Conservation (phyloP, 23 tunicate species). For the Phallusia fumigata region DNA sequence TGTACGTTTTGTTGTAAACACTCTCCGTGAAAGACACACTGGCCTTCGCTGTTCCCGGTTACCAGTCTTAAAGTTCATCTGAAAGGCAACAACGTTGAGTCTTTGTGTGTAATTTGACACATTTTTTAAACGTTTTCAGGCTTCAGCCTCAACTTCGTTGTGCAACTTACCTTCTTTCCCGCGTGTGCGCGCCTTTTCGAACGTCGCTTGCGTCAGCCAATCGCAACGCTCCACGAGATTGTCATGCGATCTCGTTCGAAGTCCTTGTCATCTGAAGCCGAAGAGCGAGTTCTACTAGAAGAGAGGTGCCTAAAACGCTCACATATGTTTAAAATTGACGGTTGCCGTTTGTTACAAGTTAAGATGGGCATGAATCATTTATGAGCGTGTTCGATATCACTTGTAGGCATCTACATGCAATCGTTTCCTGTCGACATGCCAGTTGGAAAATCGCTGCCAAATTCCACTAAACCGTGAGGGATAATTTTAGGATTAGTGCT, state of each 20-base stretch:
- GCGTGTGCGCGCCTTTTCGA: slow-evolving; percentile 26
- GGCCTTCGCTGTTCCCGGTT: no score
- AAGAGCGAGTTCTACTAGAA: not conserved
- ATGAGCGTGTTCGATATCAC: not conserved
- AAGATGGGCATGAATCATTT: not conserved
- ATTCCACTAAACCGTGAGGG: no score
- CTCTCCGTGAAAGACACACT: no score
- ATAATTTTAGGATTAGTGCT: no score
- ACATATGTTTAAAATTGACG: not conserved
- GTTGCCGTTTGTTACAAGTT: not conserved
- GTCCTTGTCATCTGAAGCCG: not conserved
- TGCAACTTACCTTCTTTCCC: slow-evolving; percentile 33
- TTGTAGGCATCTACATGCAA: no score
- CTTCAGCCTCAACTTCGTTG: slow-evolving; percentile 12
- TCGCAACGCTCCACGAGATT: not conserved
- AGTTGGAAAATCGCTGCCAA: no score
- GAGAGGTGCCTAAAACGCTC: not conserved
- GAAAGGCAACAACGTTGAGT: no score
- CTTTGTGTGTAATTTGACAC: no score
- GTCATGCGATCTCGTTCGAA: not conserved
- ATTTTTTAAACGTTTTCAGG: slow-evolving; percentile 8
- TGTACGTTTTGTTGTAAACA: no score
- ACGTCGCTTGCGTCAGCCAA: slow-evolving; percentile 13
- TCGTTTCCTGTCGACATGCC: no score
- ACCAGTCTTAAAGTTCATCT: no score